A percentile compares a stretch with the other conserved stretches of the same genome.
phyloP scores from a whole-genome alignment of 1,140 invertebrate species.

The Drosophila tani region DNA sequence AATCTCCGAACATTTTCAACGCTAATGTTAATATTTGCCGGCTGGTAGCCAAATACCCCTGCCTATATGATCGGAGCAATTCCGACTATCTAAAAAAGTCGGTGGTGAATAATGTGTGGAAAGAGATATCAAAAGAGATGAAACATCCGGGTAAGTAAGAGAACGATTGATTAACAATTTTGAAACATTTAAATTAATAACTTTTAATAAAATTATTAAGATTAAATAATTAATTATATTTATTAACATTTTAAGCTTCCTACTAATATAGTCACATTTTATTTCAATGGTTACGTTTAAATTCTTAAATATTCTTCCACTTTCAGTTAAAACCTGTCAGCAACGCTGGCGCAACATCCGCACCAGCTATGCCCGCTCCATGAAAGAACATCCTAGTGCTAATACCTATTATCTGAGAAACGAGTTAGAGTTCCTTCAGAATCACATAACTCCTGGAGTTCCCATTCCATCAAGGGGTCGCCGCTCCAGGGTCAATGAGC shows the following conservation, averaged over 20 bases:
- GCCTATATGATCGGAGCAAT: constrained; percentile 75
- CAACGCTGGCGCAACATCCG: constrained; percentile 80
- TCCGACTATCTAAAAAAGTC: constrained; percentile 63
- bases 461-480: constrained; percentile 53
- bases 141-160: constrained; percentile 52
- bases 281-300: neutral
- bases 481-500: constrained; percentile 46
- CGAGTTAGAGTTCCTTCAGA: constrained; percentile 64
- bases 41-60: constrained; percentile 65
- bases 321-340: constrained; percentile 67
- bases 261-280: neutral
- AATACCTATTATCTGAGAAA: constrained; percentile 73
- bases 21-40: constrained; percentile 73
- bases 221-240: neutral
- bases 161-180: too few relatives aligned
- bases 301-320: neutral
- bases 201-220: neutral
- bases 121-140: constrained; percentile 60
- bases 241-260: too few relatives aligned
- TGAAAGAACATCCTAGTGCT: constrained; percentile 57
- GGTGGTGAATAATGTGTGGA: constrained; percentile 64
- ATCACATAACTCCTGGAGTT: constrained; percentile 71
- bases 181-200: neutral
- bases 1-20: constrained; percentile 56
- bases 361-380: constrained; percentile 68